phyloP scores from a whole-genome alignment of 2,113 vertebrate genomes.

The Gymnobelideus leadbeateri region DNA sequence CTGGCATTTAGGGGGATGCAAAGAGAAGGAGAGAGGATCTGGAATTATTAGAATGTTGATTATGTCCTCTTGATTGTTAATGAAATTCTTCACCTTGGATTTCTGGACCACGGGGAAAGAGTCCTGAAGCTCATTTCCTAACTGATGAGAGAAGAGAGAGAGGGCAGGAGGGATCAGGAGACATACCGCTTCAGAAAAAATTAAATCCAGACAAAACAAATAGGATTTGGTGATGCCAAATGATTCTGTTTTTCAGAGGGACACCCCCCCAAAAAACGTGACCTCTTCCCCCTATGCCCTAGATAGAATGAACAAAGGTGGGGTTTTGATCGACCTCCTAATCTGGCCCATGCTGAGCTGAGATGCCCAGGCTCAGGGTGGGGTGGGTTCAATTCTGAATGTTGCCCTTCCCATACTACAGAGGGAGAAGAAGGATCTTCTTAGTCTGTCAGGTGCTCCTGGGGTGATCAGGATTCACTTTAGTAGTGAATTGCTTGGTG shows the following conservation, averaged over 20 bases:
- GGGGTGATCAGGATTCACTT: neutral
- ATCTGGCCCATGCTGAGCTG: neutral
- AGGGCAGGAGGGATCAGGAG: conserved; percentile 77
- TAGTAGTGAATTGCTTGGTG: neutral
- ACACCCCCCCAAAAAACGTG: neutral
- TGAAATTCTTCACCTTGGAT: conserved; percentile 82
- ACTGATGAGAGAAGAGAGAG: conserved; percentile 74
- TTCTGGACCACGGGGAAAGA: conserved; percentile 76
- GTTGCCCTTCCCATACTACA: neutral
- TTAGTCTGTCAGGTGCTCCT: neutral
- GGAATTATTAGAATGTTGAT: conserved; percentile 81
- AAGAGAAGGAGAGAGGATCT: conserved; percentile 47
- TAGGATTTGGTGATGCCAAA: conserved; percentile 55
- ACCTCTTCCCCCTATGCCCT: neutral
- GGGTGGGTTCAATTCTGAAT: neutral
- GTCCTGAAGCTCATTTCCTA: conserved; percentile 78
- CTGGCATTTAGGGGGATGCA: conserved; percentile 34
- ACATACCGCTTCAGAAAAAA: conserved; percentile 69
- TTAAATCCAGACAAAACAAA: conserved; percentile 79
- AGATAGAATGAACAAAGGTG: neutral
- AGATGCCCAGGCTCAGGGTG: neutral
- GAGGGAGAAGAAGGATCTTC: neutral
- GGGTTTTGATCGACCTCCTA: neutral
- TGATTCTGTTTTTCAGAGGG: neutral
- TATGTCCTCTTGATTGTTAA: conserved; percentile 82